These are phyloP conservation scores for Anoncus sp. DNA, from an alignment of 2,888 invertebrate genomes.

Conservation along the genomic window DNA sequence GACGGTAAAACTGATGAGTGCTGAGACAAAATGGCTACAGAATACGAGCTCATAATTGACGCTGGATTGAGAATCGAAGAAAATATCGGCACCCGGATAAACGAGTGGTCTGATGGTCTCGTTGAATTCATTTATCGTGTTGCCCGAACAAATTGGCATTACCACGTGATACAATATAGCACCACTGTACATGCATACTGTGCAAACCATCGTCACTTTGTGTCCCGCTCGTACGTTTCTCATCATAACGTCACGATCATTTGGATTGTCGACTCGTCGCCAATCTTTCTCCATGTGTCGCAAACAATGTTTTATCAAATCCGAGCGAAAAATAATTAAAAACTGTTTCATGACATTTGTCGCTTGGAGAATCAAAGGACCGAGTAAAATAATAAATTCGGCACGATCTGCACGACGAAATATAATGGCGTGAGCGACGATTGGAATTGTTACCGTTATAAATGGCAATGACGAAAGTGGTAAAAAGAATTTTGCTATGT, in stretches of 20 bases:
- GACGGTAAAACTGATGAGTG: slow-evolving; percentile 60
- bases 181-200: slow-evolving; percentile 70
- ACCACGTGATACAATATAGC: slow-evolving; percentile 62
- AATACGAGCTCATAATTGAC: slow-evolving; percentile 68
- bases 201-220: slow-evolving; percentile 66
- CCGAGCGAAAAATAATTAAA: slow-evolving; percentile 29
- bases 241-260: slow-evolving; percentile 63
- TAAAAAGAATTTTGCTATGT: slow-evolving; percentile 24
- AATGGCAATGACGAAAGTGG: slow-evolving; percentile 28
- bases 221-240: slow-evolving; percentile 37
- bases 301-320: slow-evolving; percentile 57
- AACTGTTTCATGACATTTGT: slow-evolving; percentile 48
- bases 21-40: slow-evolving; percentile 57
- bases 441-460: slow-evolving; percentile 1
- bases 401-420: slow-evolving; percentile 4
- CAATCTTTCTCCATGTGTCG: slow-evolving; percentile 67
- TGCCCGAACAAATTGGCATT: slow-evolving; percentile 40
- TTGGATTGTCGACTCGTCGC: slow-evolving; percentile 42
- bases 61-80: slow-evolving; percentile 63
- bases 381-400: slow-evolving; percentile 36
- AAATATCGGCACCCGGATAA: slow-evolving; percentile 71
- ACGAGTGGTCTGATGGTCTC: slow-evolving; percentile 68
- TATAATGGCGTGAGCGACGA: slow-evolving; percentile 13
- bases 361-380: slow-evolving; percentile 40
- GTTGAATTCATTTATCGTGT: slow-evolving; percentile 58